Conservation (phyloP, 64 coral and sea anemone species). For the Stylophora pistillata region DNA sequence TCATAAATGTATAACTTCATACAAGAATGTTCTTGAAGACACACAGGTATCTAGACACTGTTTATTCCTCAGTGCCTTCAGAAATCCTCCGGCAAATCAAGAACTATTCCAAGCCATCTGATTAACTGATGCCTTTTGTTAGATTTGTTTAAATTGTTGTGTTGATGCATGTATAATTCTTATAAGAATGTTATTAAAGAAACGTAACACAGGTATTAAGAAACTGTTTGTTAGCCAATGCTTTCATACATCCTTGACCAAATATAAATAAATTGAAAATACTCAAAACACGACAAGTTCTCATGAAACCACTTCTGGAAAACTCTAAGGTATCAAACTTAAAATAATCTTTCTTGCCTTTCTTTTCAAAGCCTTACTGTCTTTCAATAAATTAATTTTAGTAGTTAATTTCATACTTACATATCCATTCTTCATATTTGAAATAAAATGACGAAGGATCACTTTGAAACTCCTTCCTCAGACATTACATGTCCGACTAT, state of each 20-base stretch:
- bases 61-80: neutral
- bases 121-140: neutral
- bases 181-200: constrained; percentile 16
- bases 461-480: constrained; percentile 6
- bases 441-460: constrained; percentile 1
- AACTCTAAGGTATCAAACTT: constrained; percentile 1
- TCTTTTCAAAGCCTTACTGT: constrained; percentile 2
- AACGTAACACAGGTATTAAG: constrained; percentile 4
- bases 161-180: neutral
- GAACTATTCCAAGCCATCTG: neutral
- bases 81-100: neutral
- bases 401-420: neutral
- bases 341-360: neutral
- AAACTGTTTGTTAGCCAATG: neutral
- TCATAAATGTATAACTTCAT: neutral
- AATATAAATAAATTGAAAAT: constrained; percentile 10
- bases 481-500: constrained; percentile 3
- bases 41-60: too few species aligned
- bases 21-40: neutral
- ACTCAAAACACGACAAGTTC: neutral
- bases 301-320: constrained; percentile 7
- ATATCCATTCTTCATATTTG: neutral
- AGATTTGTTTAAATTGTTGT: neutral
- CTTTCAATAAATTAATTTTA: constrained; percentile 4
- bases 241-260: constrained; percentile 10